A percentile compares a stretch with the other conserved stretches of the same genome.
phyloP scores from a whole-genome alignment of 2,888 invertebrate species.

The Psylliodes chrysocephalus region DNA sequence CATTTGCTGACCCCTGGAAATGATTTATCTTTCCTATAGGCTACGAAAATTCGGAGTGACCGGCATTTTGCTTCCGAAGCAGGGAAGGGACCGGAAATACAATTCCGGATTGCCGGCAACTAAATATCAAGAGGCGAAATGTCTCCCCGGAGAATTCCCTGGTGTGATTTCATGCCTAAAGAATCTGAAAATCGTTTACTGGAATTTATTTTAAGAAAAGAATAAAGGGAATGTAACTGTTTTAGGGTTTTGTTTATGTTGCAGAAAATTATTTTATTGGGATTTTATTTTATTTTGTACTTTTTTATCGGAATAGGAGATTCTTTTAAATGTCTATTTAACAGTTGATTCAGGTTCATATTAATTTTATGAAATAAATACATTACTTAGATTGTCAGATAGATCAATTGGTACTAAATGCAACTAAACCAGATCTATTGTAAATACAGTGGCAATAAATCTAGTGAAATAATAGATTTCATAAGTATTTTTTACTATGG shows the following conservation, averaged over 20 bases:
- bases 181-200: conserved; percentile 37
- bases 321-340: too few relatives aligned
- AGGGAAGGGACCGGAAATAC: conserved; percentile 40
- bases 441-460: too few relatives aligned
- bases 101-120: conserved; percentile 45
- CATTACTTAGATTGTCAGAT: too few relatives aligned
- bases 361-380: too few relatives aligned
- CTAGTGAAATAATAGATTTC: too few relatives aligned
- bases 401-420: too few relatives aligned
- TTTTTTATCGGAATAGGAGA: background rate
- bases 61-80: conserved; percentile 43
- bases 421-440: too few relatives aligned
- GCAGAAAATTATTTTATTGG: conserved; percentile 11
- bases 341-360: too few relatives aligned
- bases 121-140: conserved; percentile 54
- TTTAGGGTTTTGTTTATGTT: conserved; percentile 19
- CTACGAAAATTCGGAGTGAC: conserved; percentile 39
- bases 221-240: conserved; percentile 24
- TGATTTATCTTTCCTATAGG: conserved; percentile 29
- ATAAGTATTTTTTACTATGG: too few relatives aligned
- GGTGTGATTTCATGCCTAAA: conserved; percentile 50
- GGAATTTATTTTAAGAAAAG: conserved; percentile 30
- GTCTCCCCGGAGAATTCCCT: conserved; percentile 48
- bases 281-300: background rate
- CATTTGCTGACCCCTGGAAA: conserved; percentile 34